A percentile compares a stretch with the other conserved stretches of the same genome.
phyloP scores from a whole-genome alignment of 2,888 invertebrate genomes.

The Coelinius sp. region DNA sequence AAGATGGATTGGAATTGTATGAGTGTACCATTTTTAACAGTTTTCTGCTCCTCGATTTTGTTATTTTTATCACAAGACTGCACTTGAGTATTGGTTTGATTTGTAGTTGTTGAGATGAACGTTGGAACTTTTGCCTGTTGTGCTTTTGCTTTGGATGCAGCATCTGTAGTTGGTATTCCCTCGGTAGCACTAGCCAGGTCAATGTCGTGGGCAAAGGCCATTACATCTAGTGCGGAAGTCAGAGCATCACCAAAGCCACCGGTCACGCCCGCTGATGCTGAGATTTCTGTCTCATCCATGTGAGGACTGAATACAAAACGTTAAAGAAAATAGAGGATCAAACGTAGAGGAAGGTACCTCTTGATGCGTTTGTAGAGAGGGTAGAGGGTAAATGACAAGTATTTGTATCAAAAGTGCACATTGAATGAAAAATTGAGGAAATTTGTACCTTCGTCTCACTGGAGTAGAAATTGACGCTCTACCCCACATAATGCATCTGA shows the following conservation, averaged over 20 bases:
- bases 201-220: constrained; percentile 86
- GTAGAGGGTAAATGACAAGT: not conserved
- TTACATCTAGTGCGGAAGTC: constrained; percentile 84
- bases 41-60: constrained; percentile 20
- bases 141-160: constrained; percentile 37
- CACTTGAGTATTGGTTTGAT: constrained; percentile 41
- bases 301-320: constrained; percentile 50
- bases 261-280: constrained; percentile 53
- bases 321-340: not conserved
- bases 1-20: too few species aligned
- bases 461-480: constrained; percentile 90
- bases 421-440: not conserved
- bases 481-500: constrained; percentile 92
- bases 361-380: not conserved
- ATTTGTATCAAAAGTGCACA: too few species aligned
- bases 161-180: constrained; percentile 58
- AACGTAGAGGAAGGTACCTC: not conserved
- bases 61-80: constrained; percentile 28
- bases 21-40: constrained; percentile 24
- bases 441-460: constrained; percentile 77
- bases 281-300: constrained; percentile 51
- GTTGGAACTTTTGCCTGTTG: constrained; percentile 29
- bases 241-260: constrained; percentile 76
- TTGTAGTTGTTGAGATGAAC: constrained; percentile 23
- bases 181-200: constrained; percentile 70